Percentiles rank a stretch among this genome's conserved stretches.
phyloP scores from a whole-genome alignment of 1,140 invertebrate species.

The Drosophila kepulauana region DNA sequence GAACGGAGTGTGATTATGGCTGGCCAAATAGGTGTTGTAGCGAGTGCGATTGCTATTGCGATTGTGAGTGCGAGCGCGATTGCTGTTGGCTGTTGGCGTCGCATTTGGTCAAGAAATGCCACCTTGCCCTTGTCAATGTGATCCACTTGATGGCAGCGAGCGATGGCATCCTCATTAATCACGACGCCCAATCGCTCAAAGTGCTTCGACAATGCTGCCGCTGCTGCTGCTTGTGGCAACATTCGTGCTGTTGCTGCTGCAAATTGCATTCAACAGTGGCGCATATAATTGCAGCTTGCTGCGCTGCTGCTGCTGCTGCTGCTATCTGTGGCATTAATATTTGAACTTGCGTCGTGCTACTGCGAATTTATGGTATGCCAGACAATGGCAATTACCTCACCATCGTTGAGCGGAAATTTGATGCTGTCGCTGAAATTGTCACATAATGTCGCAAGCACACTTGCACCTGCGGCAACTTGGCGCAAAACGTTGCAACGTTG shows the following conservation, averaged over 20 bases:
- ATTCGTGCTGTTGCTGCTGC: conserved; percentile 31
- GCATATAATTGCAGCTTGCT: conserved; percentile 25
- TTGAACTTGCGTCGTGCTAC: not conserved
- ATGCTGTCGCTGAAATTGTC: conserved; percentile 30
- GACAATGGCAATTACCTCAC: conserved; percentile 33
- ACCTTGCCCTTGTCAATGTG: conserved; percentile 36
- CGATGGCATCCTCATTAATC: conserved; percentile 34
- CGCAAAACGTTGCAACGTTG: no score
- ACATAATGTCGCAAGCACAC: conserved; percentile 17
- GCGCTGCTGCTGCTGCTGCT: not conserved
- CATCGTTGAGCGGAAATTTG: conserved; percentile 25
- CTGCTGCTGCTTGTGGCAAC: conserved; percentile 31
- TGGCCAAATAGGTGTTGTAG: conserved; percentile 15
- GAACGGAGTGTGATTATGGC: not conserved
- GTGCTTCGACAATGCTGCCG: conserved; percentile 25
- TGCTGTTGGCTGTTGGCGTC: conserved; percentile 3
- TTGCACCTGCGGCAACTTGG: conserved; percentile 11
- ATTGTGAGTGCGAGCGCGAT: conserved; percentile 11
- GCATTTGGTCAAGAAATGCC: conserved; percentile 36
- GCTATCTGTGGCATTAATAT: not conserved
- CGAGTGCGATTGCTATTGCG: not conserved
- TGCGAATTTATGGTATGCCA: conserved; percentile 26
- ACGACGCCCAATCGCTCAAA: conserved; percentile 30
- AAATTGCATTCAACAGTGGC: conserved; percentile 29
- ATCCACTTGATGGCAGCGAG: conserved; percentile 34